Percentiles rank a stretch among this genome's conserved stretches.
These are phyloP conservation scores for Betta splendens DNA, from an alignment of 2,797 vertebrate species.

Conservation along the genomic window DNA sequence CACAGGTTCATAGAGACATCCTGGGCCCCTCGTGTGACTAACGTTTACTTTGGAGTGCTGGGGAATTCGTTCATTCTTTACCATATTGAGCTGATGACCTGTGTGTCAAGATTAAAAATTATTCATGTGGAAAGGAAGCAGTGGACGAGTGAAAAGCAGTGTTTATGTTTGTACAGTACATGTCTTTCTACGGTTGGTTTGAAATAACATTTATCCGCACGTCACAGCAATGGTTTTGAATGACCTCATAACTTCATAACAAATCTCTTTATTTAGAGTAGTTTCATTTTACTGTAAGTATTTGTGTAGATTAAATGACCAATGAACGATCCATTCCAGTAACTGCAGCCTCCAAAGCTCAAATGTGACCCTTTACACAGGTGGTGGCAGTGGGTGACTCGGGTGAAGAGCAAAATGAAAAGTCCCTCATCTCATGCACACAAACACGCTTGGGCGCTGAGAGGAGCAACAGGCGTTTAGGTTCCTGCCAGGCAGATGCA, in stretches of 20 bases:
- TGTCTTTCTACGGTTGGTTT: too few species aligned
- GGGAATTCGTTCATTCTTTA: conserved; percentile 71
- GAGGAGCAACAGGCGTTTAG: conserved; percentile 49
- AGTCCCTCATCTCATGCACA: conserved; percentile 6
- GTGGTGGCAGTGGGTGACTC: neutral
- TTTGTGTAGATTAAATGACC: neutral
- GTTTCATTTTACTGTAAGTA: too few species aligned
- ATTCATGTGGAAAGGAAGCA: conserved; percentile 56
- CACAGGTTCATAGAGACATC: conserved; percentile 73
- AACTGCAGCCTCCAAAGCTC: neutral
- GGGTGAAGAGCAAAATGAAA: conserved; percentile 12
- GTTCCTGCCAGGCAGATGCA: conserved; percentile 49
- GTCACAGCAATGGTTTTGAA: too few species aligned
- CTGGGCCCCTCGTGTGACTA: conserved; percentile 54
- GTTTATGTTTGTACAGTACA: conserved; percentile 15
- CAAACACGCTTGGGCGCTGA: conserved; percentile 6
- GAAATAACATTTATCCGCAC: too few species aligned
- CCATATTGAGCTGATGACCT: conserved; percentile 66
- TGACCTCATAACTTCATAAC: too few species aligned
- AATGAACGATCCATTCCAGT: neutral
- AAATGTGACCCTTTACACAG: neutral
- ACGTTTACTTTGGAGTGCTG: conserved; percentile 61
- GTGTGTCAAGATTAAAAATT: conserved; percentile 57
- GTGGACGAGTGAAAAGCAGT: conserved; percentile 24
- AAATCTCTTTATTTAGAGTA: too few species aligned